Conservation (phyloP, 2,888 invertebrate species). For the Cerastoderma edule region DNA sequence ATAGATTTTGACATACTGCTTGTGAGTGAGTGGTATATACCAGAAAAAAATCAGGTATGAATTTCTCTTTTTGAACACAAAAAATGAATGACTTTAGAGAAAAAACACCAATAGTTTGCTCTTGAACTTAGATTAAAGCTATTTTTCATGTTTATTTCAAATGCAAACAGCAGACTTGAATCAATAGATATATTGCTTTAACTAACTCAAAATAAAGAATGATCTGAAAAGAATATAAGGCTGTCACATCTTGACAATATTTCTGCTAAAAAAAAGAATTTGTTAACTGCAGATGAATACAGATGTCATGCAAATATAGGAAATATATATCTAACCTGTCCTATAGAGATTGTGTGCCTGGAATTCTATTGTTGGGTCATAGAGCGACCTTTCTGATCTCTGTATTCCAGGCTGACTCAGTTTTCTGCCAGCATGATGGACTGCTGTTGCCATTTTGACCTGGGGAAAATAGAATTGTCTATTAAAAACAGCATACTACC, state of each 20-base stretch:
- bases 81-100: too few species aligned
- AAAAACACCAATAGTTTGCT: too few species aligned
- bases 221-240: neutral
- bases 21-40: too few species aligned
- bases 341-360: conserved; percentile 61
- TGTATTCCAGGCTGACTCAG: conserved; percentile 11
- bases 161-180: neutral
- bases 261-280: neutral
- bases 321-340: conserved; percentile 55
- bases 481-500: neutral
- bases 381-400: conserved; percentile 43
- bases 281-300: neutral
- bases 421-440: conserved; percentile 6
- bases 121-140: too few species aligned
- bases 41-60: too few species aligned
- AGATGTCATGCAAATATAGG: neutral
- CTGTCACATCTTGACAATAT: neutral
- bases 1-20: too few species aligned
- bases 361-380: conserved; percentile 66
- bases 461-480: neutral
- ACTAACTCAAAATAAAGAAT: neutral
- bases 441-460: neutral
- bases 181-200: neutral
- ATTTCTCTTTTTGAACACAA: too few species aligned
- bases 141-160: neutral